Base-by-base conservation (phyloP, 2,888 invertebrate species). In the Venusia cambrica region DNA sequence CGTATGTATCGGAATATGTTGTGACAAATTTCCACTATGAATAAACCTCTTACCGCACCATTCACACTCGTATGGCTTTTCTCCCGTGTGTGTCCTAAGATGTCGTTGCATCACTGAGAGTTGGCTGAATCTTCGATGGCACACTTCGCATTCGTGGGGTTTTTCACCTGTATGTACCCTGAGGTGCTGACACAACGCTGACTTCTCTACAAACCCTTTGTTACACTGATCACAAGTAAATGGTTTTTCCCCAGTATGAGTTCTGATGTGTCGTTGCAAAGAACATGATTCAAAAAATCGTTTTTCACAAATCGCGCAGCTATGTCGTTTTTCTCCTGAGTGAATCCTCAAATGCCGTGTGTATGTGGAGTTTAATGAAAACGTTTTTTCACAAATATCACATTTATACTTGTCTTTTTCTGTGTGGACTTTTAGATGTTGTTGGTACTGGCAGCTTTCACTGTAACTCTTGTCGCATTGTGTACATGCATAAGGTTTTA, bases 11-110 rank as follows among this genome's bases (percentile, higher is more conserved):
- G n/a, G 2, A 2, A 10, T 6, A 11, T 21, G 21, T 11, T 21
- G 21, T 21, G n/a, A 11, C 3, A 21, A 21, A 21, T 21, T 21
- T 5, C 21, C 21, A 11, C 11, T 21, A 11, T 21, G 21, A 5
- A 21, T 21, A 21, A 21, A 21, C 4, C 11, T 8, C n/a, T 21
- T 21, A 4, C 4, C 10, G 11, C 21, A 21, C 11, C 11, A 21
- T 11, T 6, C 11, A 10, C 21, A 21, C 5, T n/a, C 10, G 9
- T 5, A 21, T n/a, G 21, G 21, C n/a, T 21, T 21, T 11, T 21
- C 21, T 0, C 21, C 21, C 2, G 16, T 27, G 20, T 21, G 21
- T 17, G 54, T 27, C 53, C 53, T 55, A 45, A 46, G 41, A 12
- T 21, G 21, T 1, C 21, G 21, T 11, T 21, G 21, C 10, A 21